Conservation (phyloP, 2,888 invertebrate genomes). For the Drosophila yooni region DNA sequence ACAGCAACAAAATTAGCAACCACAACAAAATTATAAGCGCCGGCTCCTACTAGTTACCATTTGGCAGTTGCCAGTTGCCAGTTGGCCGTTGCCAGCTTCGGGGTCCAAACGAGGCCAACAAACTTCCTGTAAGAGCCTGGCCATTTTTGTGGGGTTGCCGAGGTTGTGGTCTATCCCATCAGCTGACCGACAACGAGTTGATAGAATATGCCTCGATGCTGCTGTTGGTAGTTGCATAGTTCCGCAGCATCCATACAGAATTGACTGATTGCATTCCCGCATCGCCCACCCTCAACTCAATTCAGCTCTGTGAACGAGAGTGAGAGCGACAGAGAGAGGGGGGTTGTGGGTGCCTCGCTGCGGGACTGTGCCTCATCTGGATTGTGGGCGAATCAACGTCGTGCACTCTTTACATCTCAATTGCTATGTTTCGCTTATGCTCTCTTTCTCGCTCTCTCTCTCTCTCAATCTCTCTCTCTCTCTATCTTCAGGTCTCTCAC, state of each 20-base stretch:
- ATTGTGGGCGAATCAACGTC: conserved; percentile 64
- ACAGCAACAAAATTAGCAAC: conserved; percentile 29
- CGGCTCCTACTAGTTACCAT: conserved; percentile 11
- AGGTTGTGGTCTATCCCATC: conserved; percentile 46
- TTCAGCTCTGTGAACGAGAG: background rate
- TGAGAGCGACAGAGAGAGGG: conserved; percentile 1
- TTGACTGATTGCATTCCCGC: conserved; percentile 30
- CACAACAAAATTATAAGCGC: conserved; percentile 40
- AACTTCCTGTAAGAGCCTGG: conserved; percentile 30
- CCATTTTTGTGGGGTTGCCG: conserved; percentile 10
- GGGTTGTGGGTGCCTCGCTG: conserved; percentile 7
- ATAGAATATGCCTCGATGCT: conserved; percentile 15
- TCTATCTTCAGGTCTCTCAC: too few species aligned
- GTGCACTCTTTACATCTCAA: conserved; percentile 27
- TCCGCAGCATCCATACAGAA: conserved; percentile 4
- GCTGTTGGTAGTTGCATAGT: conserved; percentile 4
- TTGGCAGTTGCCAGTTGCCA: background rate
- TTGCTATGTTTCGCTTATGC: conserved; percentile 2
- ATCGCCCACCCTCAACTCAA: background rate
- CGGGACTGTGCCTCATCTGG: conserved; percentile 25
- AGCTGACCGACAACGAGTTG: conserved; percentile 45
- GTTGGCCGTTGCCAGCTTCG: conserved; percentile 11
- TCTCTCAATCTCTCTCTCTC: background rate
- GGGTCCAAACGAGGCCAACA: conserved; percentile 32
- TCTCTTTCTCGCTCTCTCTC: background rate